Evolutionary conservation across 2,113 vertebrate species (phyloP).

Genomic region (Rousettus leschenaultii): DNA sequence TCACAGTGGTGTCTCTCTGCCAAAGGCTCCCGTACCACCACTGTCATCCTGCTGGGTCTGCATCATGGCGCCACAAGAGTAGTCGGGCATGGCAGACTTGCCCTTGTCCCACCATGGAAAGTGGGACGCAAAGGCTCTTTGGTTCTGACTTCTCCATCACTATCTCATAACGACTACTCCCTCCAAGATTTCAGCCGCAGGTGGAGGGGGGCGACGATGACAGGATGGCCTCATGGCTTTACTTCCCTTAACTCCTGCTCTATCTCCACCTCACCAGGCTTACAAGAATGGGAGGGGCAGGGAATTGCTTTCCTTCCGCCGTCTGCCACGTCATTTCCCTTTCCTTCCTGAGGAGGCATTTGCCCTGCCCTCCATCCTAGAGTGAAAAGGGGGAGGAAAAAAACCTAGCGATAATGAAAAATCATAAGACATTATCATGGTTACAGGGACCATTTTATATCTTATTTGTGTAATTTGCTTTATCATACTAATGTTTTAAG

Average conservation of each 20-base stretch:
- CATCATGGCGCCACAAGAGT: neutral
- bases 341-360: neutral
- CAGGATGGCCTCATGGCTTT: neutral
- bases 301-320: neutral
- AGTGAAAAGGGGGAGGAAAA: neutral
- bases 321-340: neutral
- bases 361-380: neutral
- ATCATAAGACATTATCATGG: neutral
- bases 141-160: neutral
- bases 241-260: neutral
- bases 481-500: neutral
- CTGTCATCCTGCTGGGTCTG: neutral
- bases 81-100: too few relatives aligned
- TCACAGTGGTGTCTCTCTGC: neutral
- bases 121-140: neutral
- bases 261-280: neutral
- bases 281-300: neutral
- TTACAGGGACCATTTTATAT: neutral
- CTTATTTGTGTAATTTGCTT: neutral
- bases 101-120: neutral
- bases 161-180: neutral
- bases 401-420: neutral
- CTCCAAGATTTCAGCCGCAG: neutral
- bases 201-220: too few relatives aligned
- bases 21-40: accelerated